Percentiles rank a stretch among this genome's conserved stretches.
These are phyloP conservation scores for Phenacoccus solenopsis DNA, from an alignment of 1,140 invertebrate genomes.

Conservation along the genomic window DNA sequence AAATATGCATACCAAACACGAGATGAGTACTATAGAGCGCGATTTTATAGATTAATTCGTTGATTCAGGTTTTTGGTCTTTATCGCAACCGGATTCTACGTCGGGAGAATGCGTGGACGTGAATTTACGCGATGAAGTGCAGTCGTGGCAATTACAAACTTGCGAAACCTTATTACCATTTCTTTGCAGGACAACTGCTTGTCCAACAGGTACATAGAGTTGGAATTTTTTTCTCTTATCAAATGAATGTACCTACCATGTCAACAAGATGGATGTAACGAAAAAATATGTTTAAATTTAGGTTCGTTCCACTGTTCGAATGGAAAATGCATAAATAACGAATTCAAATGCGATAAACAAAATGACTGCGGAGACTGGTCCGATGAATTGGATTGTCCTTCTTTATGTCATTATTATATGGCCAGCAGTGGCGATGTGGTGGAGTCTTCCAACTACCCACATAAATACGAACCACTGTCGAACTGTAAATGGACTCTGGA, in stretches of 20 bases:
- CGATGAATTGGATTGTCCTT: conserved; percentile 80
- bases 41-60: neutral
- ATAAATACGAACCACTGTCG: conserved; percentile 74
- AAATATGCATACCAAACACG: too few species aligned
- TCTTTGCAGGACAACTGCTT: conserved; percentile 83
- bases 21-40: neutral
- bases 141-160: conserved; percentile 84
- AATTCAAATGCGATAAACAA: conserved; percentile 81
- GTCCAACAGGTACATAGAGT: conserved; percentile 70
- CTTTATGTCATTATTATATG: conserved; percentile 81
- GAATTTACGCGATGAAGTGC: conserved; percentile 53
- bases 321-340: conserved; percentile 76
- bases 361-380: conserved; percentile 86
- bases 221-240: conserved; percentile 25
- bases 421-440: conserved; percentile 89
- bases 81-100: conserved; percentile 70
- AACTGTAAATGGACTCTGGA: conserved; percentile 97
- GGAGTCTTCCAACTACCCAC: conserved; percentile 86
- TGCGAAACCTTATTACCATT: conserved; percentile 89
- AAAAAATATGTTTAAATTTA: conserved; percentile 34
- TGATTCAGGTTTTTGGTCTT: conserved; percentile 65
- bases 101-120: conserved; percentile 79
- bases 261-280: neutral
- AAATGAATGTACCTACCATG: neutral
- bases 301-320: conserved; percentile 86